Evolutionary conservation across 2,888 invertebrate genomes (phyloP), one percentile per base, ranked within the genome.

Genomic region (Teinopalpus imperialis): DNA sequence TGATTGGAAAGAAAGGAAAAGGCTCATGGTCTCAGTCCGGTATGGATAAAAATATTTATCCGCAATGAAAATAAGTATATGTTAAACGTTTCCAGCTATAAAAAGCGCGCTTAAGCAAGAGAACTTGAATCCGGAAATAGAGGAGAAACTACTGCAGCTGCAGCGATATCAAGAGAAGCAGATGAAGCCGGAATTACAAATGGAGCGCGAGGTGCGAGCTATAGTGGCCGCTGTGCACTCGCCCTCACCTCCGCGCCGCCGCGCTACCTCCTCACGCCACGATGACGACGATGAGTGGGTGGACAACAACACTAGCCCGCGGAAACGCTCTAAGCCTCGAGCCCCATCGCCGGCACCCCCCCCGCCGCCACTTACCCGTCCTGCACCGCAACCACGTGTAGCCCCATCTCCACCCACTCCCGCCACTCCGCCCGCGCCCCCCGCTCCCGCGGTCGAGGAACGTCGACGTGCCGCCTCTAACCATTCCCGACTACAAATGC

Each of bases 41-140:
- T n/a, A n/a, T n/a, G n/a, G n/a, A n/a, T n/a, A n/a, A n/a, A n/a
- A n/a, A n/a, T n/a, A n/a, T n/a, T n/a, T n/a, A n/a, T n/a, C n/a
- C n/a, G n/a, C n/a, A n/a, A n/a, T n/a, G n/a, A n/a, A n/a, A n/a
- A n/a, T n/a, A n/a, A n/a, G n/a, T n/a, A n/a, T n/a, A n/a, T n/a
- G n/a, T n/a, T 46, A 8, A 12, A 26, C 9, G 37, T 36, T 82
- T 88, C 43, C 89, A 97, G 97, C 97, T 7, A 97, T 98, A 61
- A 94, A 95, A 77, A 96, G 95, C 75, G 97, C 97, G n/a, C 82
- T 98, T 49, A 95, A 95, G 77, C 95, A 96, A 79, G 96, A 97
- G 66, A 97, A 96, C 74, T 90, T 97, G 13, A 95, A 96, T 73
- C 97, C 97, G 0, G 97, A 97, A 80, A 95, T 97, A 54, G 97